Evolutionary conservation across 2,888 invertebrate species (phyloP).

Genomic region (Ethmia dodecea): DNA sequence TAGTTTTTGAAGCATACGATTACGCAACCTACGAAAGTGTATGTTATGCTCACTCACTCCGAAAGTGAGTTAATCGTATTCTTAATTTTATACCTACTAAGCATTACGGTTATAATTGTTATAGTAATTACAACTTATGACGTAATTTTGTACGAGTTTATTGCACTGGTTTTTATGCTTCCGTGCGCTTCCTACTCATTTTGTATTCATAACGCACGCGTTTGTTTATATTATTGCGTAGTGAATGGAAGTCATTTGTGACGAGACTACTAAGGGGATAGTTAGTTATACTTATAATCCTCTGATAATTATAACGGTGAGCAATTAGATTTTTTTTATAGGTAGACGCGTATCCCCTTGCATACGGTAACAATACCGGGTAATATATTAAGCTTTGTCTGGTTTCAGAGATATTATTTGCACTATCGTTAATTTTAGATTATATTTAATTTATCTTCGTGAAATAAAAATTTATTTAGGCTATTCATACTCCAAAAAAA

Average conservation of each 20-base stretch:
- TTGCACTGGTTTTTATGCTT: conserved; percentile 21
- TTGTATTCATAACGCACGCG: conserved; percentile 14
- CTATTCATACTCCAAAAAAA: too few relatives aligned
- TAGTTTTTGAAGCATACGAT: conserved; percentile 36
- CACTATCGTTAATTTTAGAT: too few relatives aligned
- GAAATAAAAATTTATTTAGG: too few relatives aligned
- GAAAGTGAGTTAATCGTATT: conserved; percentile 66
- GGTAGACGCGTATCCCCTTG: too few relatives aligned
- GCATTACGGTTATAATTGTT: conserved; percentile 8
- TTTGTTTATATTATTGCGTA: conserved; percentile 7
- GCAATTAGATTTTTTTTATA: too few relatives aligned
- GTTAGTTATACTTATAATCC: too few relatives aligned
- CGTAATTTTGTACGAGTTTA: conserved; percentile 15
- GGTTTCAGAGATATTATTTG: too few relatives aligned
- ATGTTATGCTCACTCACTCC: conserved; percentile 41
- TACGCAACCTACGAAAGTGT: conserved; percentile 55
- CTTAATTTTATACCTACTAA: conserved; percentile 21
- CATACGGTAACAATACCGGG: too few relatives aligned
- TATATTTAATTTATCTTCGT: too few relatives aligned
- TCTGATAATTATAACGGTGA: too few relatives aligned
- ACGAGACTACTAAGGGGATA: background rate
- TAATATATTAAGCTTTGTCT: too few relatives aligned
- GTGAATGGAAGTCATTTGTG: conserved; percentile 4
- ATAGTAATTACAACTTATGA: conserved; percentile 15
- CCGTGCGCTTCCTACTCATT: conserved; percentile 24